Percentiles rank a stretch among this genome's conserved stretches.
phyloP scores from a whole-genome alignment of 2,113 vertebrate genomes.

The Turnix velox region DNA sequence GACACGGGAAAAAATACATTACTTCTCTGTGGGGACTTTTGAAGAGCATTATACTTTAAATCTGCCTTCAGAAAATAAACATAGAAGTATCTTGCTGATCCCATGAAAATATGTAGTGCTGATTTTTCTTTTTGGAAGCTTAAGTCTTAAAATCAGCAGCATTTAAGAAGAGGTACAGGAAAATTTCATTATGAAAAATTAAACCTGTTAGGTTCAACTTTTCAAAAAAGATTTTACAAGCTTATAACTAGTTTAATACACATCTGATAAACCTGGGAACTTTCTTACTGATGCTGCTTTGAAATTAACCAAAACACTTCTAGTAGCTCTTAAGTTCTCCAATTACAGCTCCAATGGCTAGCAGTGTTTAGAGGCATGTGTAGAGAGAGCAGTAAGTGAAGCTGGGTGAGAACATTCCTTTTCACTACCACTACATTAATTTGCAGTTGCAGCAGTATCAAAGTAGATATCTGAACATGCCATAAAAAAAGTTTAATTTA shows the following conservation, averaged over 20 bases:
- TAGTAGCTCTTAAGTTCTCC: not conserved
- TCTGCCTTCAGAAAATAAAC: not conserved
- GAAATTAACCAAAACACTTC: not conserved
- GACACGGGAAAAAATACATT: not conserved
- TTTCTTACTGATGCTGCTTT: not conserved
- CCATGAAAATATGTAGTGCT: not conserved
- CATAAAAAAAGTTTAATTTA: not conserved
- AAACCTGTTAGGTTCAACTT: not conserved
- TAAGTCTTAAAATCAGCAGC: not conserved
- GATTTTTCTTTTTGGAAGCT: not conserved
- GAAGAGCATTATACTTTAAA: not conserved
- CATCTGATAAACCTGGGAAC: not conserved
- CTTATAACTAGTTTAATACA: not conserved
- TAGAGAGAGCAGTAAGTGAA: not conserved
- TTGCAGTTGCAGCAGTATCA: not conserved
- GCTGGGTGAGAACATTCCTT: not conserved
- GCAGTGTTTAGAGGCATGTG: not conserved
- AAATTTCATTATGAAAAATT: not conserved
- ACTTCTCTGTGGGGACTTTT: not conserved
- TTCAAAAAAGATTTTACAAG: rapidly evolving
- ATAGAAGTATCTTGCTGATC: not conserved
- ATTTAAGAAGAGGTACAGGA: not conserved
- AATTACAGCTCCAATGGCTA: not conserved
- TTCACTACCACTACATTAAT: not conserved
- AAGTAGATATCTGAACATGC: not conserved